A percentile compares a stretch with the other conserved stretches of the same genome.
phyloP scores from a whole-genome alignment of 1,140 invertebrate species.

The Zophobas morio region DNA sequence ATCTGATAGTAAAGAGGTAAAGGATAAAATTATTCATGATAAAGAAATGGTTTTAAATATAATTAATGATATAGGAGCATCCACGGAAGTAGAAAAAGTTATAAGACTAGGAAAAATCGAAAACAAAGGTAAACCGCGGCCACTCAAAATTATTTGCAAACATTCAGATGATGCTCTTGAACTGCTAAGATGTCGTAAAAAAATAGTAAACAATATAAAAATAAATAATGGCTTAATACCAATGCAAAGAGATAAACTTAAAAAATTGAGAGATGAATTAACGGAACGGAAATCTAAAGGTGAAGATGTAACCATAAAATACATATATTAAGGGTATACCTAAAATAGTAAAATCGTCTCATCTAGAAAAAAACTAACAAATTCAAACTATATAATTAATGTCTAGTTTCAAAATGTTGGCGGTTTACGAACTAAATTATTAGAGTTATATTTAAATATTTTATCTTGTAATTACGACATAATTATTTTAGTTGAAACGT shows the following conservation, averaged over 20 bases:
- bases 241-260: conserved; percentile 19
- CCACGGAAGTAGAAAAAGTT: background rate
- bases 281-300: conserved; percentile 12
- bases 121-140: conserved; percentile 12
- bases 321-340: background rate
- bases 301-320: background rate
- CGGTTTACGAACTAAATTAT: conserved; percentile 36
- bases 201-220: background rate
- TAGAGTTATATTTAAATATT: conserved; percentile 14
- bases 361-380: conserved; percentile 15
- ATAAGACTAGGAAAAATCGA: conserved; percentile 20
- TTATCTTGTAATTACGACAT: conserved; percentile 24
- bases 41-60: background rate
- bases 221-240: conserved; percentile 2
- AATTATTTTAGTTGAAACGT: conserved; percentile 41
- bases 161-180: conserved; percentile 1
- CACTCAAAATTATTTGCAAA: background rate
- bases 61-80: background rate
- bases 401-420: conserved; percentile 42
- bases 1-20: background rate
- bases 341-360: conserved; percentile 5
- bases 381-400: conserved; percentile 26
- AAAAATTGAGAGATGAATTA: conserved; percentile 23
- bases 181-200: background rate
- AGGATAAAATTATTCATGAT: background rate